Conservation (phyloP, 2,888 invertebrate species). For the Apamea epomidion region DNA sequence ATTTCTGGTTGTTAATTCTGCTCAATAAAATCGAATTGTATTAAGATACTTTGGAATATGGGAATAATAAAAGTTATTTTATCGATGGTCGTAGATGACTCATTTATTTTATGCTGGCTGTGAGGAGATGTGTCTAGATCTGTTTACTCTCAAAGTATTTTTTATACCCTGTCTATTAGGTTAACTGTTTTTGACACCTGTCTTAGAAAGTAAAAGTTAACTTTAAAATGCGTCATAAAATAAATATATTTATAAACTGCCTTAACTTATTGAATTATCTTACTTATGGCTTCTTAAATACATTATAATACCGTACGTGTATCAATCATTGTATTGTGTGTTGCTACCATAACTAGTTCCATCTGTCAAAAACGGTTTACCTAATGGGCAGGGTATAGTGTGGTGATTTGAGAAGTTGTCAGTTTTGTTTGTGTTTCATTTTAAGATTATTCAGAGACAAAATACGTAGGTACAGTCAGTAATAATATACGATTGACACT, state of each 20-base stretch:
- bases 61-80: slow-evolving; percentile 62
- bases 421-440: not conserved
- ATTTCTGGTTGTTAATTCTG: slow-evolving; percentile 86
- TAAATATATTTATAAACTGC: too few species aligned
- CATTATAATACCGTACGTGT: too few species aligned
- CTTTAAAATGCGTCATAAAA: too few species aligned
- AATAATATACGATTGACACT: not conserved
- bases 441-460: not conserved
- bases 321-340: too few species aligned
- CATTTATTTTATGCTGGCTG: slow-evolving; percentile 40
- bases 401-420: not conserved
- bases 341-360: too few species aligned
- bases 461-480: not conserved
- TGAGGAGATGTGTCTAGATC: not conserved
- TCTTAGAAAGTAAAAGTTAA: too few species aligned
- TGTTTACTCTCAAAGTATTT: not conserved
- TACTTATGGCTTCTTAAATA: too few species aligned
- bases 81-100: slow-evolving; percentile 41
- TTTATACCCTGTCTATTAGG: too few species aligned
- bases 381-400: not conserved
- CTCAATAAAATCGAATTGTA: slow-evolving; percentile 84
- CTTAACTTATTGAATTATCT: too few species aligned
- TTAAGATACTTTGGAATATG: slow-evolving; percentile 65
- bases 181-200: too few species aligned
- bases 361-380: too few species aligned